Base-by-base conservation (phyloP, 2,888 invertebrate species). In the Pristionchus mayeri region DNA sequence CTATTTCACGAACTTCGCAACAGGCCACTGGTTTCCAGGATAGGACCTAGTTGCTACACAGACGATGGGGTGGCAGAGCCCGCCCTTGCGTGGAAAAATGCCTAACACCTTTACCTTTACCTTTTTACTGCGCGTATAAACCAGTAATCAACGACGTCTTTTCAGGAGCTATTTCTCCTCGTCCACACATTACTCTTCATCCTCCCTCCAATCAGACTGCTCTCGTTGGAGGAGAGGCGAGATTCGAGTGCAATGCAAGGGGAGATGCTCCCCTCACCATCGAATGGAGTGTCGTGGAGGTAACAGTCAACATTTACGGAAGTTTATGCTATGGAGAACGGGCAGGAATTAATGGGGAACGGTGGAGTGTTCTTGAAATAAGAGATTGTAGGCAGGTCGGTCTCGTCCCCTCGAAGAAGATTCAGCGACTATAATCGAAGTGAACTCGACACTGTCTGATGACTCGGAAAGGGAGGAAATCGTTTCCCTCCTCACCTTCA, bases 211-310 rank as follows among this genome's bases (percentile, higher is more conserved):
- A 75, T 54, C 84, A 84, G 54, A 84, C 84, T 3, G 84, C 84
- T 34, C 50, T 75, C n/a, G 54, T 75, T 24, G 84, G 75, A 54
- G 71, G 71, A 16, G 84, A 71, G 13, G 84, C 54, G n/a, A 24
- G 37, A 18, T 84, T 84, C 37, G 84, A 75, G 37, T 84, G 84
- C 54, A 52, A 11, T 27, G 84, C 84, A 2, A 37, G 54, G 27
- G 84, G 84, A 16, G 71, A 50, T 0, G 3, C 54, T 0, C 84
- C 84, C 2, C 30, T 84, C n/a, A 54, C 11, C 37, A 27, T 84
- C 9, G 71, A 84, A 18, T 84, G 84, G 84, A 84, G 52, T 24
- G 54, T 84, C 9, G 40, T 34, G 24, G 84, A 84, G 84, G 84
- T 82, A 44, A 0, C 34, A 2, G 7, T 44, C 44, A 44, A 44